Evolutionary conservation across 2,113 vertebrate species (phyloP), one percentile per base, ranked within the genome.

Genomic region (Zeus faber): DNA sequence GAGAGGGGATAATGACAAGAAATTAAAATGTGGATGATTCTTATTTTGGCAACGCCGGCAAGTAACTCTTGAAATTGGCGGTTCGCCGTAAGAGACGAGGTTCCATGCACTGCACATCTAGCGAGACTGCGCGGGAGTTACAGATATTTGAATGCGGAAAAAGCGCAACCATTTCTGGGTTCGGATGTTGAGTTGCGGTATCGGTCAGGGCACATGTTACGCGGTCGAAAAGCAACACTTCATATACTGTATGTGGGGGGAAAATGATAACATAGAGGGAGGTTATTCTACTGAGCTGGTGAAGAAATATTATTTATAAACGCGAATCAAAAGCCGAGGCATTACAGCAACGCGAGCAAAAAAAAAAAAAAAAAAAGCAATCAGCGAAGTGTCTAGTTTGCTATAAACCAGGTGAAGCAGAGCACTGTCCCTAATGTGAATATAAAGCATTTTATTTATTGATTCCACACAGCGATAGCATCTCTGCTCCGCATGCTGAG

Each of bases 371-470:
- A n/a, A n/a, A n/a, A n/a, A n/a, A n/a, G n/a, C n/a, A n/a, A 33
- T 10, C 7, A 3, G 13, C 8, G 31, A 33, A 2, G 6, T 14
- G 33, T 16, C 20, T n/a, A 8, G 23, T 54, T 10, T 10, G 16
- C 20, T 33, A 14, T 23, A 54, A 26, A 27, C 26, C 16, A 26
- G 11, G 16, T 43, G 31, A n/a, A 22, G 9, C 20, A 35, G 22
- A 44, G 27, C 31, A 10, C 20, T 1, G 13, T 49, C 23, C 26
- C 3, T n/a, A 29, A 45, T 29, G 43, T 61, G 45, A 62, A 57
- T 5, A 53, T 31, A 40, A 11, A 33, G 4, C 17, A 13, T 51
- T 35, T 54, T 50, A 77, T 67, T 57, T 61, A 54, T 62, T 52
- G 27, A 33, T 40, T 50, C 14, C 31, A 52, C 25, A 54, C 54